Base-by-base conservation (phyloP, 2,797 vertebrate genomes). In the Mastacembelus armatus region DNA sequence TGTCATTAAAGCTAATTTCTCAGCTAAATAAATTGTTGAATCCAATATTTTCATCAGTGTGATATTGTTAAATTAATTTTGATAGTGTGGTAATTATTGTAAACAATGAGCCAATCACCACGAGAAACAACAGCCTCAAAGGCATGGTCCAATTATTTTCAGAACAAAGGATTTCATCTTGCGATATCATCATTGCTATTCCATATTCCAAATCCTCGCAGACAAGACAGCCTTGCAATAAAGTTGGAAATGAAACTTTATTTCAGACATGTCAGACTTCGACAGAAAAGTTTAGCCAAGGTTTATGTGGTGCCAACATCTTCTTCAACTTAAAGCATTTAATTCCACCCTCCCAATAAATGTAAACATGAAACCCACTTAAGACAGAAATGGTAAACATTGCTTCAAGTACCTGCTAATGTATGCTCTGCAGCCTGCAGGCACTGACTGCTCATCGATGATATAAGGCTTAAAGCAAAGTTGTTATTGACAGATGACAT, bases 401-500 rank as follows among this genome's bases (percentile, higher is more conserved):
- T 42, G 29, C 39, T 62, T 74, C 42, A 67, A 69, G 40, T 71
- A 35, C 38, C 62, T 65, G 74, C 42, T 54, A 63, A 78, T 80
- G 30, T 76, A 54, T 78, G 67, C 77, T 70, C 61, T 58, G 47
- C 80, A 66, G 78, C 83, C 86, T 66, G 72, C 57, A 58, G 82
- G 80, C 77, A 63, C 29, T 2, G 51, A 22, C 58, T 60, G 65
- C 72, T 83, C 81, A 80, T 86, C 81, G 88, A 71, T 72, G 68
- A 35, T 55, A 71, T 44, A 52, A 21, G 59, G 59, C 86, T 80
- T 67, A 24, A 59, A 87, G 80, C 78, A 10, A 26, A 68, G 76
- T 60, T 77, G 43, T 64, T 86, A 87, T 80, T 85, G 83, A 87
- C 66, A 73, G 72, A 78, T 83, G 71, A 67, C 77, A 64, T 82